Evolutionary conservation across 53 echinoderm and acorn worm species (phyloP), one percentile per base, ranked within the genome.

Genomic region (Hippasteria phrygiana): DNA sequence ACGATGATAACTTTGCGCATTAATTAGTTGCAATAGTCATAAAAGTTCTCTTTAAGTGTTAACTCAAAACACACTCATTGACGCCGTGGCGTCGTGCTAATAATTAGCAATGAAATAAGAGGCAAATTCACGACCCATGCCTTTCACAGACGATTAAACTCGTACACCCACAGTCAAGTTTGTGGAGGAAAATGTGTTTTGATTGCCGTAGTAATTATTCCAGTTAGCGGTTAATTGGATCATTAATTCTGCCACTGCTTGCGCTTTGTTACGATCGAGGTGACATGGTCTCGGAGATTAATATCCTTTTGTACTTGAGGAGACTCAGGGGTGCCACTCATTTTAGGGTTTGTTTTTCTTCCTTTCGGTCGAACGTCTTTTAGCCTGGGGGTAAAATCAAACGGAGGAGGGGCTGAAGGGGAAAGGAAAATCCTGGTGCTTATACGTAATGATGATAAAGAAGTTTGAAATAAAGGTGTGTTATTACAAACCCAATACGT

Each of bases 151-250:
- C 70, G 71, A 85, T 85, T 85, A 70, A 38, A 50, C 70, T 48
- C 85, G 75, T 75, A 75, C 75, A 75, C 47, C 75, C 35, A 85
- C 48, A n/a, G 50, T 47, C 48, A 50, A 40, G 71, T 69, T 64
- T 51, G 16, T 32, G 59, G 17, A 41, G 20, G 70, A 79, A 40
- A 43, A 54, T 48, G 85, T 71, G 71, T 85, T 71, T 71, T 47
- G 85, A 71, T 85, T 85, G 85, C 31, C 24, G 36, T 38, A 53
- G 70, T 71, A 32, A 71, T 85, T 85, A 85, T 85, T 85, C 85
- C 71, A 85, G 47, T 71, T 70, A 53, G 24, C 36, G 70, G 85
- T 85, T 85, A 85, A 85, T 85, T 85, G 62, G 41, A 85, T 69
- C 85, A 85, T 85, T 70, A 37, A 31, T 47, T 81, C 64, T 81